Base-by-base conservation (phyloP, 2,113 vertebrate genomes). In the Pedionomus torquatus region DNA sequence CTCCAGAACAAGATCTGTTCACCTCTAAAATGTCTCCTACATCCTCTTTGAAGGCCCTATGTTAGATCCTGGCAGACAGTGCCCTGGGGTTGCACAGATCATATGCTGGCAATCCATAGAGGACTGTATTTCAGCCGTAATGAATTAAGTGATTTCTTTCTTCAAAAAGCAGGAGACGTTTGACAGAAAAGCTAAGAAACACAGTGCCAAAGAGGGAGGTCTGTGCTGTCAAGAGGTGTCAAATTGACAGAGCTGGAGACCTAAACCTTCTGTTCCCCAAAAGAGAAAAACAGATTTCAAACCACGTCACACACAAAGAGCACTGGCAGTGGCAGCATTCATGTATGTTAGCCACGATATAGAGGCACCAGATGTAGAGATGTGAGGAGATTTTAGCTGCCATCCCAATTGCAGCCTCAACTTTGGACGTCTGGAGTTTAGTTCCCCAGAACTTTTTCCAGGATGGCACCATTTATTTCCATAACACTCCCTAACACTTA, bases 221-320 rank as follows among this genome's bases (percentile, higher is more conserved):
- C 90, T 95, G 93, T 96, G 83, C 93, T 96, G 88, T 93, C 85
- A 96, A 88, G 63, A 94, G 71, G 90, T 95, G 96, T 97, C 93
- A 96, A 96, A 86, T 9, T 92, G 90, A 93, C 82, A 93, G 82
- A 96, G 68, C 58, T 90, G 88, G 83, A 93, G 83, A 97, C 76
- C 90, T 90, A 97, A 96, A 92, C 80, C 96, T 97, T 96, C 93
- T 96, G 96, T 93, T 96, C 88, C 60, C 48, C 83, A 95, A 61
- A 51, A 92, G 85, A 5, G 10, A 93, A 92, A 96, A 96, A 81
- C 93, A 95, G 95, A 96, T 96, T 95, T 97, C 51, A 63, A 92
- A 90, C 43, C 79, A 90, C 76, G 57, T 96, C 96, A 96, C 64
- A 89, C 44, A 64, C 46, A 75, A 87, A 85, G 90, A 88, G 46